Evolutionary conservation across 2,888 invertebrate genomes (phyloP).

Genomic region (Hydriomena furcata): DNA sequence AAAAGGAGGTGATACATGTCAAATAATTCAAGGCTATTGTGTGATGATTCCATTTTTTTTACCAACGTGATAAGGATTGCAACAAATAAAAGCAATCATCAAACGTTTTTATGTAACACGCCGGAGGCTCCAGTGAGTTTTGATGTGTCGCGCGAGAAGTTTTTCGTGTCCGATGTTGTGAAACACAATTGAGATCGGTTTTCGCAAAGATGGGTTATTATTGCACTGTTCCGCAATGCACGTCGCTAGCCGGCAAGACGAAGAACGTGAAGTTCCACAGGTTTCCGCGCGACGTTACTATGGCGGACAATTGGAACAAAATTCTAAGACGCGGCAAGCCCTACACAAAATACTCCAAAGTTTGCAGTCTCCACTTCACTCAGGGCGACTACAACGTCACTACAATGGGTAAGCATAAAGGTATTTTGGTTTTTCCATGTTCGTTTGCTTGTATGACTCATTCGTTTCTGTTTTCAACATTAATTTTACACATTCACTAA

Average conservation of each 20-base stretch:
- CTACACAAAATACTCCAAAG: conserved; percentile 79
- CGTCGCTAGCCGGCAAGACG: conserved; percentile 80
- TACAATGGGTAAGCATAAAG: conserved; percentile 81
- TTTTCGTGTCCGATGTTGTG: conserved; percentile 36
- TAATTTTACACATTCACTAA: conserved; percentile 1
- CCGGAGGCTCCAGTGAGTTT: conserved; percentile 35
- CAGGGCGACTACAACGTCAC: conserved; percentile 78
- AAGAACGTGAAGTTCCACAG: conserved; percentile 81
- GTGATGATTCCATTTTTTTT: conserved; percentile 79
- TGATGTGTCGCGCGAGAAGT: conserved; percentile 49
- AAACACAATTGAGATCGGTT: conserved; percentile 43
- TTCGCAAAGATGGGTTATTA: conserved; percentile 76
- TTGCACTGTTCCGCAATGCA: conserved; percentile 81
- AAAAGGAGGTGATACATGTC: conserved; percentile 79
- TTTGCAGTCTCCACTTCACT: conserved; percentile 78
- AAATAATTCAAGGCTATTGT: conserved; percentile 80
- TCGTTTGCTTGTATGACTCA: conserved; percentile 46
- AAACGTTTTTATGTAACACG: conserved; percentile 37
- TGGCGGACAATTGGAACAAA: conserved; percentile 75
- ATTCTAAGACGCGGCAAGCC: conserved; percentile 77
- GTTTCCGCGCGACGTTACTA: conserved; percentile 67
- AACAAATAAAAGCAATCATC: conserved; percentile 59
- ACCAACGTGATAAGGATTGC: conserved; percentile 76
- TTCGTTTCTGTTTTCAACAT: conserved; percentile 25
- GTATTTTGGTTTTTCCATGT: conserved; percentile 74